Evolutionary conservation across 1,140 invertebrate genomes (phyloP).

Genomic region (Pygmarrhopalites habei): DNA sequence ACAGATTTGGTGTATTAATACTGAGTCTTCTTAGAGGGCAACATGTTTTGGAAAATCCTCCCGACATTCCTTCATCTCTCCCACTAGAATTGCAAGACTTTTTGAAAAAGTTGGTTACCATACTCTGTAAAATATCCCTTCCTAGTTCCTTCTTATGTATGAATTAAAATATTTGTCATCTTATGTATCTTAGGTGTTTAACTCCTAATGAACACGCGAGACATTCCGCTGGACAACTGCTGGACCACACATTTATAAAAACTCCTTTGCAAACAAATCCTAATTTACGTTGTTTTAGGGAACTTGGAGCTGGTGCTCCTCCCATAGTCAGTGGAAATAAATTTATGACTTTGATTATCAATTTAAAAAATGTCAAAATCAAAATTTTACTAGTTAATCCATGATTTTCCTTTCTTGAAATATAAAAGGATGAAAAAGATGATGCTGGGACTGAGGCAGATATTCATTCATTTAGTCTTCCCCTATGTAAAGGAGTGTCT

Average conservation of each 20-base stretch:
- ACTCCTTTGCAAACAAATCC: constrained; percentile 5
- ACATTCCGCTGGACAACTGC: constrained; percentile 59
- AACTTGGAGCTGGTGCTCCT: not conserved
- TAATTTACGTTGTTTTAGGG: constrained; percentile 6
- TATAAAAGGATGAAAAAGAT: constrained; percentile 22
- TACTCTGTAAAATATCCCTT: not conserved
- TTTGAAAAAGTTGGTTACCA: constrained; percentile 55
- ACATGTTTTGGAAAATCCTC: constrained; percentile 46
- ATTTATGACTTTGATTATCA: too few species aligned
- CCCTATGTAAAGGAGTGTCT: constrained; percentile 52
- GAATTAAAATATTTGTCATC: constrained; percentile 18
- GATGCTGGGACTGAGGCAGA: constrained; percentile 41
- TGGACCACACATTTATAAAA: constrained; percentile 52
- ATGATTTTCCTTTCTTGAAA: not conserved
- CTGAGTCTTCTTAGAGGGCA: constrained; percentile 51
- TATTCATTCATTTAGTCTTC: constrained; percentile 29
- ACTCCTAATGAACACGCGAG: constrained; percentile 56
- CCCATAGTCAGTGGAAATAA: too few species aligned
- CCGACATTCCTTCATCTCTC: constrained; percentile 49
- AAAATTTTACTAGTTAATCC: too few species aligned
- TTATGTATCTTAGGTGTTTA: constrained; percentile 53
- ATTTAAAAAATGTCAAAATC: too few species aligned
- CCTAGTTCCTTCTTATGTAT: not conserved
- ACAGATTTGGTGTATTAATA: constrained; percentile 57
- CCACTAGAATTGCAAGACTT: constrained; percentile 61